Evolutionary conservation across 2,888 invertebrate genomes (phyloP).

Genomic region (Caenorhabditis afra): DNA sequence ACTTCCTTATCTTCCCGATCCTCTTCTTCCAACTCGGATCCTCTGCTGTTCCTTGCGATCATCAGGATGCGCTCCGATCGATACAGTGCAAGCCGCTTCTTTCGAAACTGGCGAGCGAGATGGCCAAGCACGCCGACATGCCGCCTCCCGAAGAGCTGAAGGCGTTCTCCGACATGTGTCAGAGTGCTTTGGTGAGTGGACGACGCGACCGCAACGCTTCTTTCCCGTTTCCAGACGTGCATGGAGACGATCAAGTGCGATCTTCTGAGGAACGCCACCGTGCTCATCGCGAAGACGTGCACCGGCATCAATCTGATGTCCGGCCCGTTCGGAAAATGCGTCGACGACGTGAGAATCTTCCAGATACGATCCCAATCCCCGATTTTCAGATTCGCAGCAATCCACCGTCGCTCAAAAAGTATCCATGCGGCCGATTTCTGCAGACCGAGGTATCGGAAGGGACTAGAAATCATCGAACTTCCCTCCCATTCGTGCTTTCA

Average conservation of each 20-base stretch:
- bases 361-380: neutral
- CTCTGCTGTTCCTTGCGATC: constrained; percentile 29
- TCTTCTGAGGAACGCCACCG: constrained; percentile 36
- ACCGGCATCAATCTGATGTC: constrained; percentile 48
- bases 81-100: constrained; percentile 44
- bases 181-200: constrained; percentile 23
- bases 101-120: constrained; percentile 31
- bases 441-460: constrained; percentile 19
- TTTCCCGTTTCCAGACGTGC: constrained; percentile 7
- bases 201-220: neutral
- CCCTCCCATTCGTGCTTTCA: no score
- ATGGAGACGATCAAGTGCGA: constrained; percentile 42
- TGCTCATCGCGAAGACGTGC: constrained; percentile 42
- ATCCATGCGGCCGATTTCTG: constrained; percentile 36
- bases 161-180: constrained; percentile 17
- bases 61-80: constrained; percentile 43
- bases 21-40: neutral
- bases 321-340: constrained; percentile 48
- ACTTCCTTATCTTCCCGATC: constrained; percentile 4
- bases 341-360: constrained; percentile 20
- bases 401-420: constrained; percentile 41
- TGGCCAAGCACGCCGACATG: constrained; percentile 42
- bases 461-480: neutral
- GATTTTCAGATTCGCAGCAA: constrained; percentile 24
- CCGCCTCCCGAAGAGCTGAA: constrained; percentile 43